Base-by-base conservation (phyloP, 2,888 invertebrate genomes). In the Sinohyriopsis cumingii region DNA sequence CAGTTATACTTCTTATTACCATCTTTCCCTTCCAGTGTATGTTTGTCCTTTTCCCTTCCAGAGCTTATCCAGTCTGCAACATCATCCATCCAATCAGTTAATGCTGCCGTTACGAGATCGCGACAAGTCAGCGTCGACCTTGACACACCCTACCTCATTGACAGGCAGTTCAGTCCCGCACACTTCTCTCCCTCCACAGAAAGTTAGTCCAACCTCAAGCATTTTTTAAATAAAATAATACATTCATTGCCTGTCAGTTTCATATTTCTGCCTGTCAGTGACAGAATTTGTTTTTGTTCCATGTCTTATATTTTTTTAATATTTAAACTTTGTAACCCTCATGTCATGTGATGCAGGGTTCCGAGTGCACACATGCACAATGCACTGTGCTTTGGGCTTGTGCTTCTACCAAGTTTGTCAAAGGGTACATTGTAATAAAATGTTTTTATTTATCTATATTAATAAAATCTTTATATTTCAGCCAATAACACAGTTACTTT, bases 21-120 rank as follows among this genome's bases (percentile, higher is more conserved):
- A 12, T 56, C 63, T 70, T 55, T 61, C 56, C 33, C n/a, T 64
- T 9, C 24, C 19, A 59, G 56, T 68, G 53, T n/a, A 20, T n/a
- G 25, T 24, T 60, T 57, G 15, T 55, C n/a, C n/a, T 33, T 61
- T 19, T 63, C 24, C n/a, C 54, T 69, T 71, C 2, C 80, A 82
- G 82, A 76, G 73, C 15, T 64, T 82, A 55, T 66, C 71, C 20
- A 63, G 73, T 22, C 56, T 77, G 22, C 70, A 45, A 15, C 45
- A 45, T 45, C 45, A 72, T 54, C 75, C 74, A 19, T 59, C 67
- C 0, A 71, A 67, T 9, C 71, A 72, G 71, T 71, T 84, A 70
- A 76, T 84, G 60, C 76, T 82, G 20, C 69, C 74, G 56, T 79
- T 83, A 57, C 72, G 84, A 28, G 85, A 85, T 60, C 63, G 83